phyloP scores from a whole-genome alignment of 1,140 invertebrate genomes.

The Bombus pascuorum region DNA sequence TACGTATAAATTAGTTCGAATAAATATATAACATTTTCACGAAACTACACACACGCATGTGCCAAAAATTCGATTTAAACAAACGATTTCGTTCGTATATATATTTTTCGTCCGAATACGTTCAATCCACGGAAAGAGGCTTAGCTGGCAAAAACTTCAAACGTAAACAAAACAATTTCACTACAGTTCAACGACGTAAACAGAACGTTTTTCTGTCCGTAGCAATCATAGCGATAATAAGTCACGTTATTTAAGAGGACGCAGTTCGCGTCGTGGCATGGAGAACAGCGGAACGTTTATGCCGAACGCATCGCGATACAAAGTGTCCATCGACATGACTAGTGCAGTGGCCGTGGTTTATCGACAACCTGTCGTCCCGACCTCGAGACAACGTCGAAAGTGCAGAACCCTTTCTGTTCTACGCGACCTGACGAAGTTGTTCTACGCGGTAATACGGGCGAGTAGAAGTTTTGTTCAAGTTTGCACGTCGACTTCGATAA shows the following conservation, averaged over 20 bases:
- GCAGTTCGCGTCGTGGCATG: neutral
- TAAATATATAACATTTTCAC: too few species aligned
- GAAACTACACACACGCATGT: too few species aligned
- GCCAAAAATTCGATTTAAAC: too few species aligned
- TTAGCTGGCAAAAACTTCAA: neutral
- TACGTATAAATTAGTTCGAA: too few species aligned
- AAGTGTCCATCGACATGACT: constrained; percentile 51
- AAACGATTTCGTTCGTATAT: too few species aligned
- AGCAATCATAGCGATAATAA: neutral
- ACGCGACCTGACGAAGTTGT: constrained; percentile 25
- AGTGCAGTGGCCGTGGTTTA: constrained; percentile 55
- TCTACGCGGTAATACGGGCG: constrained; percentile 9
- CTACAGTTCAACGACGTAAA: neutral
- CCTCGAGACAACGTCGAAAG: constrained; percentile 51
- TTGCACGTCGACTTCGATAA: constrained; percentile 5
- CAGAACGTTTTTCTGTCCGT: neutral
- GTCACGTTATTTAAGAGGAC: neutral
- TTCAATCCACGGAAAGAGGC: accelerated
- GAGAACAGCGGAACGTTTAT: constrained; percentile 26
- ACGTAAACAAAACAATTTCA: neutral
- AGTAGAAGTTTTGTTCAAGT: constrained; percentile 21
- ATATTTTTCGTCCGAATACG: neutral
- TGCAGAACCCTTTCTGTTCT: constrained; percentile 58
- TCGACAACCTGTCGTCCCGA: constrained; percentile 61
- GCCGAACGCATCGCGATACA: constrained; percentile 32